Evolutionary conservation across 2,797 vertebrate genomes (phyloP).

Genomic region (Pipistrellus pipistrellus): DNA sequence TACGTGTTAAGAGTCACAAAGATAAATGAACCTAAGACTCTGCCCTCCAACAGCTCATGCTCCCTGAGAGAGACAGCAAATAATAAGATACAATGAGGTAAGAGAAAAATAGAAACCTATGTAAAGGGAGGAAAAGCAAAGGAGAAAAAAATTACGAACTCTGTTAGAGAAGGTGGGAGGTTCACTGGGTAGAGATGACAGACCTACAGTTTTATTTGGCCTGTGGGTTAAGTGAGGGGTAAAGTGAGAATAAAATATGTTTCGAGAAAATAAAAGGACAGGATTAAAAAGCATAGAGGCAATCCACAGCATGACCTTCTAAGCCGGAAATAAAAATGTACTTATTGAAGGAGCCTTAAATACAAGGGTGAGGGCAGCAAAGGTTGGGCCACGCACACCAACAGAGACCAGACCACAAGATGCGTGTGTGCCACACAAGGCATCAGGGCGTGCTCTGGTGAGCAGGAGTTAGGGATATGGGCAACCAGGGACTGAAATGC

Average conservation of each 20-base stretch:
- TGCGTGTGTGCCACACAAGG: background rate
- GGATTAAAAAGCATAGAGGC: background rate
- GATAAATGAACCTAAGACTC: background rate
- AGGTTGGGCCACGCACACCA: background rate
- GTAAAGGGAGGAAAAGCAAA: background rate
- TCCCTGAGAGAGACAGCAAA: background rate
- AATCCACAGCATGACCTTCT: background rate
- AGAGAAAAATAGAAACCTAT: background rate
- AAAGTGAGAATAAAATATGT: background rate
- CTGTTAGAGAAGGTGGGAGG: no score
- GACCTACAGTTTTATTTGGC: background rate
- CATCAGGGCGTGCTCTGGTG: background rate
- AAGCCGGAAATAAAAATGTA: background rate
- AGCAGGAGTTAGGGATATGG: accelerated
- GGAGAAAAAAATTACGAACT: background rate
- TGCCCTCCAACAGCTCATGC: background rate
- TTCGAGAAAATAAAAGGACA: background rate
- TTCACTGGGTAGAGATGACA: background rate
- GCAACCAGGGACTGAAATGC: accelerated
- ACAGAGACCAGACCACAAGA: background rate
- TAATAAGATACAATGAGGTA: background rate
- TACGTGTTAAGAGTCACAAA: background rate
- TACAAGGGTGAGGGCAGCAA: background rate
- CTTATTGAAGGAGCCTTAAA: background rate
- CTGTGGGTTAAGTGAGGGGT: background rate